A percentile compares a stretch with the other conserved stretches of the same genome.
Conservation (phyloP, 2,797 vertebrate species). For the Corythornis leucogaster region DNA sequence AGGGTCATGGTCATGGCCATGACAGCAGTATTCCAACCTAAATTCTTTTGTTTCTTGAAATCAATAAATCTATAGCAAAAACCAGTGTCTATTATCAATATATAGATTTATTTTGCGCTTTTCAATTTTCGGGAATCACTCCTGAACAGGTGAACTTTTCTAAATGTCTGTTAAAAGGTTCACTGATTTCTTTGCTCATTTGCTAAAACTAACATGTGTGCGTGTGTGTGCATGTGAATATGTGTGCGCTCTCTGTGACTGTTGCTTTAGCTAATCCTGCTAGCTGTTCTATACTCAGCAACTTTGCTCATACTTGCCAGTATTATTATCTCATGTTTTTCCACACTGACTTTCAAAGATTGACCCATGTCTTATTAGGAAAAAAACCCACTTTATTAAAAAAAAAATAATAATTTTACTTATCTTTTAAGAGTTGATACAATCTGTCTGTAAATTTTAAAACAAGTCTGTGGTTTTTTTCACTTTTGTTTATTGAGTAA, state of each 20-base stretch:
- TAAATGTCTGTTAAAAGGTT: conserved; percentile 63
- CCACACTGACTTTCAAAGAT: not conserved
- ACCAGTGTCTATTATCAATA: not conserved
- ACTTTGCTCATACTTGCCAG: not conserved
- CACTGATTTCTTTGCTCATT: not conserved
- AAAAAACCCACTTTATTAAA: not conserved
- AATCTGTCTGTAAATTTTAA: not conserved
- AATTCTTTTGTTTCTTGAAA: not conserved
- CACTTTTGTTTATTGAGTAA: not conserved
- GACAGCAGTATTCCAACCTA: not conserved
- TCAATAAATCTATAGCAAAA: conserved; percentile 21
- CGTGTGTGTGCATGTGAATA: not conserved
- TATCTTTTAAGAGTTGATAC: not conserved
- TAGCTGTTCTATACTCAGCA: not conserved
- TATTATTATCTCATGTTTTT: not conserved
- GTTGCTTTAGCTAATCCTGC: not conserved
- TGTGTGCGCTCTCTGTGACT: not conserved
- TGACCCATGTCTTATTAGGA: not conserved
- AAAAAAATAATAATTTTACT: not conserved
- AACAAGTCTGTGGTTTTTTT: not conserved
- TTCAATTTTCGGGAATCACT: not conserved
- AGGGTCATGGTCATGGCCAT: not conserved
- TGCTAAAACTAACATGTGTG: not conserved
- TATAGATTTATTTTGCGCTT: conserved; percentile 43
- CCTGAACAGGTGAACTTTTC: conserved; percentile 52